Conservation (phyloP, 2,797 vertebrate genomes). For the Chloroceryle amazona region DNA sequence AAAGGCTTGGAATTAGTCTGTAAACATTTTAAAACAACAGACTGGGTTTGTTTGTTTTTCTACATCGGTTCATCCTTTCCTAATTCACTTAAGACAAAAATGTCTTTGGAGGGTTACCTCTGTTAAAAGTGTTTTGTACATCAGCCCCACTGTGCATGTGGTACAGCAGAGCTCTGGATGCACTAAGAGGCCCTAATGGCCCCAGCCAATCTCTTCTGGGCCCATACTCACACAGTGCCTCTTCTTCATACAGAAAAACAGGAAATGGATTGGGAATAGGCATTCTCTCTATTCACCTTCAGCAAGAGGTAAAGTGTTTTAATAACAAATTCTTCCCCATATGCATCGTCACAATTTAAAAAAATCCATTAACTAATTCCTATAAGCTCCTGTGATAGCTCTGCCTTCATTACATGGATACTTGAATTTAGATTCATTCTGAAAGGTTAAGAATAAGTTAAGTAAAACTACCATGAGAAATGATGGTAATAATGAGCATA, state of each 20-base stretch:
- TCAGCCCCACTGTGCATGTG: neutral
- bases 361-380: neutral
- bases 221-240: neutral
- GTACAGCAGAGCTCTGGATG: neutral
- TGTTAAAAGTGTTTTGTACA: conserved; percentile 4
- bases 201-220: neutral
- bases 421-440: neutral
- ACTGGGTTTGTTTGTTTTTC: conserved; percentile 65
- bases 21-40: conserved; percentile 47
- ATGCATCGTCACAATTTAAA: neutral
- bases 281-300: neutral
- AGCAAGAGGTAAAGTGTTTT: neutral
- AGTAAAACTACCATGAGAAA: neutral
- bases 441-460: neutral
- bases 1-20: conserved; percentile 32
- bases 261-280: neutral
- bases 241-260: neutral
- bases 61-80: conserved; percentile 51
- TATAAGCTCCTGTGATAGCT: neutral
- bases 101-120: conserved; percentile 29
- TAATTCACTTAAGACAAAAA: conserved; percentile 53
- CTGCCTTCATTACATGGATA: neutral
- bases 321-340: neutral
- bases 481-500: neutral
- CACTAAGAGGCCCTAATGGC: neutral